Conservation (phyloP, 2,888 invertebrate species). For the Megaustenia siamemsis region DNA sequence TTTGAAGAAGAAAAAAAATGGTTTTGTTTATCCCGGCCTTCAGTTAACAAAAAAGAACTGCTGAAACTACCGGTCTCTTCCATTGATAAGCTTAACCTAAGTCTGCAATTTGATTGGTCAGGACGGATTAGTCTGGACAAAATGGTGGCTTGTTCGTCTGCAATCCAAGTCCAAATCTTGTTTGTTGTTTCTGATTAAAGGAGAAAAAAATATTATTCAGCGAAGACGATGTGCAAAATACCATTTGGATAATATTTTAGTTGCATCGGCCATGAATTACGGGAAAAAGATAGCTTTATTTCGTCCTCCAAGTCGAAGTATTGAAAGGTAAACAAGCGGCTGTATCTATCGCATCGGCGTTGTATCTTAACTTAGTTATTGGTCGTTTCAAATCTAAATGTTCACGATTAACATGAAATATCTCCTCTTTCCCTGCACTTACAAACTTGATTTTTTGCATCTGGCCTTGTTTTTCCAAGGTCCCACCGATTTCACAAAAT, state of each 20-base stretch:
- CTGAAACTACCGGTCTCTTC: too few relatives aligned
- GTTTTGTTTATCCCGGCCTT: too few relatives aligned
- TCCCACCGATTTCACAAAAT: too few relatives aligned
- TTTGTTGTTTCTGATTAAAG: neutral
- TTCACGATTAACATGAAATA: too few relatives aligned
- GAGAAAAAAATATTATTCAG: neutral
- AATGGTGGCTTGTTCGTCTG: constrained; percentile 30
- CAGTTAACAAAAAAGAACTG: too few relatives aligned
- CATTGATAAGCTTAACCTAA: neutral
- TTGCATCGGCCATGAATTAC: constrained; percentile 61
- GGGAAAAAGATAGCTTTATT: constrained; percentile 64
- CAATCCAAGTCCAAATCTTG: neutral
- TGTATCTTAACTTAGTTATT: too few relatives aligned
- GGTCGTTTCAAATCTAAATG: too few relatives aligned
- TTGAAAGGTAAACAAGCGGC: constrained; percentile 59
- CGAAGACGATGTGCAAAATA: constrained; percentile 37
- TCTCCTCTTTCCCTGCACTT: too few relatives aligned
- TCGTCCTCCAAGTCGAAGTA: constrained; percentile 59
- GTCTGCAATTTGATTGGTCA: constrained; percentile 3
- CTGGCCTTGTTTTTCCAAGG: too few relatives aligned
- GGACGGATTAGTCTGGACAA: neutral
- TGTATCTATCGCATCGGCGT: too few relatives aligned
- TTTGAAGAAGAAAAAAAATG: too few relatives aligned
- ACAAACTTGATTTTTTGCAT: too few relatives aligned
- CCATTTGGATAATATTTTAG: constrained; percentile 38